Evolutionary conservation across 2,113 vertebrate species (phyloP).

Genomic region (Leucosticte australis): DNA sequence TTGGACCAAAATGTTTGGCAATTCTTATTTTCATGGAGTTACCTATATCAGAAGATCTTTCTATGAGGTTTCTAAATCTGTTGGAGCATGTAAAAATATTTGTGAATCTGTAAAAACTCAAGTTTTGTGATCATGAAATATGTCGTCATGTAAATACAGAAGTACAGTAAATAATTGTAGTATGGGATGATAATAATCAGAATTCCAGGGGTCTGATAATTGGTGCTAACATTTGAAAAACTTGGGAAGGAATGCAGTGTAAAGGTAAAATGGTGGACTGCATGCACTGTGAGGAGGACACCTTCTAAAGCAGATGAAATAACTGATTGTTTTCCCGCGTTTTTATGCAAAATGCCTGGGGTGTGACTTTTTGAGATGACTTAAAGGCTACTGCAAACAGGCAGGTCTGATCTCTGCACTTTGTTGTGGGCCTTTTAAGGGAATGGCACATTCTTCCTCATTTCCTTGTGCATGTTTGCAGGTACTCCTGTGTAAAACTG

Average conservation of each 20-base stretch:
- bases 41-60: neutral
- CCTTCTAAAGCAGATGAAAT: neutral
- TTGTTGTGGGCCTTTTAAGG: neutral
- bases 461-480: neutral
- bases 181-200: neutral
- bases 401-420: neutral
- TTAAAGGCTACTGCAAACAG: neutral
- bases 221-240: neutral
- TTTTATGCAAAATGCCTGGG: neutral
- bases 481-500: neutral
- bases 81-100: neutral
- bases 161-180: neutral
- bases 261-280: neutral
- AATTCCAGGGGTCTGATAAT: neutral
- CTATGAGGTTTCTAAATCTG: neutral
- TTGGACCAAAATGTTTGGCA: neutral
- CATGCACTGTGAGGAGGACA: neutral
- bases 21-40: neutral
- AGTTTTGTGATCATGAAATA: neutral
- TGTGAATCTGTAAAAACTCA: neutral
- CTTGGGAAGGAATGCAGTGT: neutral
- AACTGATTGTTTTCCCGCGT: neutral
- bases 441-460: neutral
- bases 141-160: neutral
- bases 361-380: neutral